Evolutionary conservation across 2,888 invertebrate species (phyloP), one percentile per base, ranked within the genome.

Genomic region (Dryococelus australis): DNA sequence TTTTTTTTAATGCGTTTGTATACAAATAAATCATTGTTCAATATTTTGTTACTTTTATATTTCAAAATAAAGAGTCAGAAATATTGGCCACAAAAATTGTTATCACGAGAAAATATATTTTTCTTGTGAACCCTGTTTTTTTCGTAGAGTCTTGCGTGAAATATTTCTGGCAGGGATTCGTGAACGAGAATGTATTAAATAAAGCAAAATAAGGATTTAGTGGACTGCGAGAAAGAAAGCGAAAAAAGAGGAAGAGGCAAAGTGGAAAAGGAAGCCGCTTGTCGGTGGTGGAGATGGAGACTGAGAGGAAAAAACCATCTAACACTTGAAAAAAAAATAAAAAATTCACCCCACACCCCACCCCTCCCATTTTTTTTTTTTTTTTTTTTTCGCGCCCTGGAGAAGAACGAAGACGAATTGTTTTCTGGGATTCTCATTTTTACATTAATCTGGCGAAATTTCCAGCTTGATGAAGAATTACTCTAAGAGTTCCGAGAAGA

Each of bases 141-240:
- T n/a, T n/a, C 24, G 0, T 20, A 13, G 16, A 10, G 65, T 4
- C 24, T 24, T 65, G 65, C 65, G 65, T 65, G n/a, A 65, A 65
- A 65, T 65, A 65, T 65, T 65, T 65, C 65, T n/a, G 1, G 20
- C 24, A 65, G 65, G 65, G 65, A 20, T 65, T 65, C 20, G 65
- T n/a, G 65, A 65, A 65, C 65, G 65, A 65, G 65, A n/a, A 65
- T n/a, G 65, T 65, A 65, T 65, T 65, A 65, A 65, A 65, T 65
- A 65, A 65, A 24, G 65, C n/a, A 65, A 65, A 65, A 65, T 65
- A 65, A 65, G 65, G 65, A 65, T 65, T 65, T 65, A 65, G 65
- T 65, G 65, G 6, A 65, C 65, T 65, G n/a, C 6, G 65, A 65
- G 65, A 65, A n/a, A 24, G 65, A 65, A n/a, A 65, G 65, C 65